A percentile compares a stretch with the other conserved stretches of the same genome.
phyloP scores from a whole-genome alignment of 2,888 invertebrate species.

The Blastobasis lacticolella region DNA sequence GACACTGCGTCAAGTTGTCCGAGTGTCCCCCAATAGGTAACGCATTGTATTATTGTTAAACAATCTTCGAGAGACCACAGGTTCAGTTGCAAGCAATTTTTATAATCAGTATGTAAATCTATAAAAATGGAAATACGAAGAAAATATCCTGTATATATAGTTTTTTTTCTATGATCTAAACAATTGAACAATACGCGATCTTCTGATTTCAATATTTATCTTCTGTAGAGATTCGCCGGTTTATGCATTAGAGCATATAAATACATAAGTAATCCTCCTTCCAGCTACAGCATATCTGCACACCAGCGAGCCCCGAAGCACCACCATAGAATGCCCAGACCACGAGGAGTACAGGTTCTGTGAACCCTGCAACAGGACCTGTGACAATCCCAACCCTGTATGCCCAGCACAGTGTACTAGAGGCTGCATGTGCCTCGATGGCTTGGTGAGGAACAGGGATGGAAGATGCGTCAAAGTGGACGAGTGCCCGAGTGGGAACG shows the following conservation, averaged over 20 bases:
- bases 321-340: slow-evolving; percentile 28
- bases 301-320: slow-evolving; percentile 38
- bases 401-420: slow-evolving; percentile 49
- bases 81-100: too few species aligned
- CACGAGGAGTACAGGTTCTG: slow-evolving; percentile 50
- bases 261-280: not conserved
- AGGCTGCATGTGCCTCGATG: slow-evolving; percentile 49
- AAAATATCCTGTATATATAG: too few species aligned
- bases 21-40: slow-evolving; percentile 41
- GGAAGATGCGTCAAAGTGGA: slow-evolving; percentile 35
- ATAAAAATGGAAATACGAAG: too few species aligned
- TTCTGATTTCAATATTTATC: too few species aligned
- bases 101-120: too few species aligned
- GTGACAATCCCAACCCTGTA: slow-evolving; percentile 43
- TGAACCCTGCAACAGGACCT: slow-evolving; percentile 42
- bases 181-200: too few species aligned
- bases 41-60: slow-evolving; percentile 3
- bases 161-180: too few species aligned
- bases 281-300: slow-evolving; percentile 17
- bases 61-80: too few species aligned
- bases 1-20: slow-evolving; percentile 40
- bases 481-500: slow-evolving; percentile 27
- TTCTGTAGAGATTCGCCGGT: too few species aligned
- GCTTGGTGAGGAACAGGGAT: slow-evolving; percentile 32
- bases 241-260: too few species aligned